Base-by-base conservation (phyloP, 2,113 vertebrate species). In the Podilymbus podiceps region DNA sequence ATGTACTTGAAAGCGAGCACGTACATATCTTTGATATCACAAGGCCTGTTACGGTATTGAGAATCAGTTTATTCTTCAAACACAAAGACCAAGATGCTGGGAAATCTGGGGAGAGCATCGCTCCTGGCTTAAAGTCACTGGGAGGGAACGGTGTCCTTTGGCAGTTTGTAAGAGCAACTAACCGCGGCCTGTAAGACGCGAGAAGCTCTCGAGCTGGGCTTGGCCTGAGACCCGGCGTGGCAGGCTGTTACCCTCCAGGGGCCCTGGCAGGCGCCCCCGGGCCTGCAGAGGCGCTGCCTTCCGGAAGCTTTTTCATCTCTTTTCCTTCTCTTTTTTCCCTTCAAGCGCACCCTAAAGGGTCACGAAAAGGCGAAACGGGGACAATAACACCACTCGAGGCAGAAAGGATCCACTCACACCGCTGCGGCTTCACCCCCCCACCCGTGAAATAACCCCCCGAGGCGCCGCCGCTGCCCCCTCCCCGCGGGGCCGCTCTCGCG, bases 351-450 rank as follows among this genome's bases (percentile, higher is more conserved):
- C 24, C 6, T 25, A 2, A 5, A 33, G 8, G 21, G 3, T 18
- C 18, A 1, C 0, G 28, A 13, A 7, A 12, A 18, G 30, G 8
- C 11, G 2, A 22, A 6, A 7, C 0, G 12, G 2, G 2, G 13
- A 23, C 50, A 22, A 12, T 2, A 2, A 38, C 38, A 20, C 6
- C 53, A 55, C 28, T 30, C 28, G 28, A 11, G 53, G 30, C 17
- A 18, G 53, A 18, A 30, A 2, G 53, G 16, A 28, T 28, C 28
- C 53, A 7, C 27, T 25, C 6, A 6, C 20, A 16, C 20, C 40
- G 6, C 8, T 7, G 4, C 5, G 5, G 11, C 8, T 9, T 24
- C 4, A 5, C 23, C 46, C 18, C 1, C 11, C 30, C 15, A 14
- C 20, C 67, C 46, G 6, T 6, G 13, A 14, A 10, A 20, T 9